Percentiles rank a stretch among this genome's conserved stretches.
Evolutionary conservation across 2,888 invertebrate species (phyloP).

Genomic region (Oasisia sp.): DNA sequence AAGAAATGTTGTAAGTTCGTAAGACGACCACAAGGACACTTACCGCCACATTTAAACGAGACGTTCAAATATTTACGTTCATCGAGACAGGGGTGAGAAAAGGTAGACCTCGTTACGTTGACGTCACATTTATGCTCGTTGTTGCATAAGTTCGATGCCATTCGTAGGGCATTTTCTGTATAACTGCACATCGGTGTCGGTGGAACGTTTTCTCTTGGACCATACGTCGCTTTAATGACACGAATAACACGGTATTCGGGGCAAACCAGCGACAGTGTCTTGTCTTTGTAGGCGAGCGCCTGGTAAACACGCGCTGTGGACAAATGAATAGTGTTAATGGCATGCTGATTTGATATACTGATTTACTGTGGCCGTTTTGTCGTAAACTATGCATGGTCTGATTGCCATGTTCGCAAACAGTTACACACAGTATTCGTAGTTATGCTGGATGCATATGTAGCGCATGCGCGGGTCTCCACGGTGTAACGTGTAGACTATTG

Average conservation of each 20-base stretch:
- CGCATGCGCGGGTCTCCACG: neutral
- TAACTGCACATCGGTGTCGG: neutral
- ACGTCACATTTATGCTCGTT: neutral
- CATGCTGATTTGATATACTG: slow-evolving; percentile 1
- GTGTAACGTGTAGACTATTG: neutral
- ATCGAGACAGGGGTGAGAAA: neutral
- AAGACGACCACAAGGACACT: no score
- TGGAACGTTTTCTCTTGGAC: neutral
- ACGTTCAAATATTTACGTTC: neutral
- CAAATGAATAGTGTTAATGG: neutral
- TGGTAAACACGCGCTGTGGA: neutral
- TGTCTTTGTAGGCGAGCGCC: neutral
- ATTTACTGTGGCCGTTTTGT: neutral
- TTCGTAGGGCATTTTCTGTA: neutral
- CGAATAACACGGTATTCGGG: neutral
- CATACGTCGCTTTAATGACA: neutral
- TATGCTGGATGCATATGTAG: neutral
- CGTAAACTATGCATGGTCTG: neutral
- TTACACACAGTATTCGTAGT: neutral
- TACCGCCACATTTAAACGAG: slow-evolving; percentile 10
- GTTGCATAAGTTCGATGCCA: neutral
- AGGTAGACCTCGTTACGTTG: neutral
- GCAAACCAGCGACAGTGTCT: neutral
- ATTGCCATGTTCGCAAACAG: neutral
- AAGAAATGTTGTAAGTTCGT: no score